Conservation (phyloP, 2,113 vertebrate species). For the Phoxinus phoxinus region DNA sequence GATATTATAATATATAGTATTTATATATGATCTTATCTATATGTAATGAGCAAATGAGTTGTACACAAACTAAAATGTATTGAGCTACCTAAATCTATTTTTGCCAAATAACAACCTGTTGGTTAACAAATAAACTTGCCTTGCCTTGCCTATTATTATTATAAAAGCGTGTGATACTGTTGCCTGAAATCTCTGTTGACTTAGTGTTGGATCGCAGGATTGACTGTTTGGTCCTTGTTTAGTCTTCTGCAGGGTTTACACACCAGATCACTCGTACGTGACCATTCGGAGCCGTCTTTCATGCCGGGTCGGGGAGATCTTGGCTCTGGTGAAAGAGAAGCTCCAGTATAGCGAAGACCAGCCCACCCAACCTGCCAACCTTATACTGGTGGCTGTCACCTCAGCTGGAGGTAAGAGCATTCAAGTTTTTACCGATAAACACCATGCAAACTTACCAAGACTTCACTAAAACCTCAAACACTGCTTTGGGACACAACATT, state of each 20-base stretch:
- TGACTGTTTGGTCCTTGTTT: background rate
- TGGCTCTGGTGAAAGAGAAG: slow-evolving; percentile 90
- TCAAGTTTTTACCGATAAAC: background rate
- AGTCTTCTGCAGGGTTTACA: slow-evolving; percentile 98
- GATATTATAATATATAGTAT: too few species aligned
- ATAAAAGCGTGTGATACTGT: background rate
- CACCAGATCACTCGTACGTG: slow-evolving; percentile 95
- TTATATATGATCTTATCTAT: too few species aligned
- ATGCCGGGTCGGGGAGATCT: slow-evolving; percentile 93
- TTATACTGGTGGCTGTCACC: slow-evolving; percentile 90
- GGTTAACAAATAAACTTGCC: background rate
- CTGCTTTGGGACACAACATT: slow-evolving; percentile 18
- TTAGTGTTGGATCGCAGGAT: too few species aligned
- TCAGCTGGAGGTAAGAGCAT: slow-evolving; percentile 85
- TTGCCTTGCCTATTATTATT: too few species aligned
- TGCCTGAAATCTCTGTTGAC: background rate
- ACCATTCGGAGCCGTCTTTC: slow-evolving; percentile 96
- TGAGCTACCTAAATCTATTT: background rate
- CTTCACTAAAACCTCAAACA: background rate
- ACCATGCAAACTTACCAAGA: background rate
- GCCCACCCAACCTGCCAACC: slow-evolving; percentile 81
- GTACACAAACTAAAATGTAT: too few species aligned
- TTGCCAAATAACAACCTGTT: background rate
- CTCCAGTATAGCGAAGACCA: slow-evolving; percentile 95
- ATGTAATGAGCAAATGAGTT: background rate